Base-by-base conservation (phyloP, 2,888 invertebrate species). In the Acronicta alni region DNA sequence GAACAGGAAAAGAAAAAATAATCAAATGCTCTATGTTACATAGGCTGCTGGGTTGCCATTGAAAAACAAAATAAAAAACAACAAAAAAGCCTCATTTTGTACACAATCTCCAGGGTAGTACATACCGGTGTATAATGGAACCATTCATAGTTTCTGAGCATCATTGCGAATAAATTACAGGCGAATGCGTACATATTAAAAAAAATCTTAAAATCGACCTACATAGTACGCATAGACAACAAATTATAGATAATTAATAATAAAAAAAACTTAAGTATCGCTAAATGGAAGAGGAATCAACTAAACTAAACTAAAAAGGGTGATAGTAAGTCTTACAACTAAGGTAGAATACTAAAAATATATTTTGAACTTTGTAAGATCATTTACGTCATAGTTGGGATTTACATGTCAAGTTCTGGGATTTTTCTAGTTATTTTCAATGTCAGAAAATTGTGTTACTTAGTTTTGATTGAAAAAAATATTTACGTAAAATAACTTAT, bases 201-300 rank as follows among this genome's bases (percentile, higher is more conserved):
- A 78, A n/a, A 77, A 82, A 81, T 67, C 79, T 73, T 80, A 82
- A 72, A 76, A 72, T 80, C 79, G 65, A 75, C 79, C 80, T 85
- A 86, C 80, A 72, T 66, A 79, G 76, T 83, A 85, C 85, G 88
- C 82, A 85, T 82, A 80, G 83, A 89, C 88, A 89, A 89, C 89
- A 87, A 89, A 87, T 79, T 83, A 83, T 82, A 83, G 83, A 81
- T 83, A 85, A 83, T 85, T 74, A 85, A 84, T 87, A 83, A 86
- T 86, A 79, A 85, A 87, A 88, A 90, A 90, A 92, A 90, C 91
- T 90, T 91, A 92, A 89, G 84, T 83, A 84, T 78, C 84, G 52
- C 83, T 92, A 89, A 89, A 88, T 93, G 93, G 93, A 93, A 94
- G 93, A 92, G 84, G 85, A 87, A 87, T 88, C 89, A 92, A 91